Evolutionary conservation across 2,888 invertebrate species (phyloP).

Genomic region (Nymphalis urticae): DNA sequence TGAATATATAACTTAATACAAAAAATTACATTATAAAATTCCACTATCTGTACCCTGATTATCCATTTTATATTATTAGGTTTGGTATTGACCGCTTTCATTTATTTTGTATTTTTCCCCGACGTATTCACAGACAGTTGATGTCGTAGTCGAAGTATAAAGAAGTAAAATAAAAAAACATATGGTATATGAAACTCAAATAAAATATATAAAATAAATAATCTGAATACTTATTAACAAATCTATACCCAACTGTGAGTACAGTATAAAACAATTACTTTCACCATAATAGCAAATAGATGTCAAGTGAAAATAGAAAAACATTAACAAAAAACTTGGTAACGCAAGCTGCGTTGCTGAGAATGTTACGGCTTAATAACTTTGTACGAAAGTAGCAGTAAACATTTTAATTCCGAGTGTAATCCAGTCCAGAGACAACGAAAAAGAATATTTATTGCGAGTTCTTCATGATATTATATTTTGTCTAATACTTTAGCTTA

Average conservation of each 20-base stretch:
- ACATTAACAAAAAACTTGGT: not conserved
- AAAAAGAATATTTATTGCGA: constrained; percentile 1
- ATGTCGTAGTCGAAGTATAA: too few relatives aligned
- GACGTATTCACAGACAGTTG: too few relatives aligned
- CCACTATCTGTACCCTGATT: too few relatives aligned
- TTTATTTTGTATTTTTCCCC: too few relatives aligned
- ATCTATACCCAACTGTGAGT: not conserved
- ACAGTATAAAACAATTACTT: not conserved
- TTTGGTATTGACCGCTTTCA: too few relatives aligned
- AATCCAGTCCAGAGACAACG: not conserved
- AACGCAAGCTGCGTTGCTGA: not conserved
- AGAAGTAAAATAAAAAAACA: too few relatives aligned
- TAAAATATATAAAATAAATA: too few relatives aligned
- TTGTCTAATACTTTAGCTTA: not conserved
- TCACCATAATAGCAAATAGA: not conserved
- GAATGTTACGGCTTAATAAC: not conserved
- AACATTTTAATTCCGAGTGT: not conserved
- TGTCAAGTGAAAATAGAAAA: not conserved
- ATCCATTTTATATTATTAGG: too few relatives aligned
- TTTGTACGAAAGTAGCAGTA: not conserved
- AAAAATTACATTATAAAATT: too few relatives aligned
- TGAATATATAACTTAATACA: too few relatives aligned
- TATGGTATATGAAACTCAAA: too few relatives aligned
- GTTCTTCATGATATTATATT: not conserved
- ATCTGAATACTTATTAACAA: not conserved